Evolutionary conservation across 2,888 invertebrate genomes (phyloP).

Genomic region (Pterobdella sp.): DNA sequence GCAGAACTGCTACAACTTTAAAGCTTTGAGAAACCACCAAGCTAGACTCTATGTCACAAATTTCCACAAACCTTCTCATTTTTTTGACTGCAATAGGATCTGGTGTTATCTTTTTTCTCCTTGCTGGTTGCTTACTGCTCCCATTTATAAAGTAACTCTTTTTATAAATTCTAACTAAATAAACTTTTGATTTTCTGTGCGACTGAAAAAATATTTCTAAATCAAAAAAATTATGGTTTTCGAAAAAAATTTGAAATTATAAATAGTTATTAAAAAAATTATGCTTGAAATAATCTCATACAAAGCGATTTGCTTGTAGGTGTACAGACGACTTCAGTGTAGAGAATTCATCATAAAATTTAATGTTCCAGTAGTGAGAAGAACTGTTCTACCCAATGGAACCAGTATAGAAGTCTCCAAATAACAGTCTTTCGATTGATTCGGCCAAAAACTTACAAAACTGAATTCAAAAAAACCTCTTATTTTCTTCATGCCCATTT

Average conservation of each 20-base stretch:
- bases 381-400: conserved; percentile 33
- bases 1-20: conserved; percentile 36
- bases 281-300: too few species aligned
- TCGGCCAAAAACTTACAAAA: too few species aligned
- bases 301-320: too few species aligned
- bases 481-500: too few species aligned
- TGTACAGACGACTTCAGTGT: conserved; percentile 28
- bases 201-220: not conserved
- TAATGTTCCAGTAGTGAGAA: conserved; percentile 26
- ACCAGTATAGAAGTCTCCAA: conserved; percentile 33
- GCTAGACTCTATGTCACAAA: conserved; percentile 40
- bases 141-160: conserved; percentile 38
- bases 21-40: conserved; percentile 35
- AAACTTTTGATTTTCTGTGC: not conserved
- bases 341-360: conserved; percentile 28
- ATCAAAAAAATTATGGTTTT: too few species aligned
- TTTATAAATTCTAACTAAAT: not conserved
- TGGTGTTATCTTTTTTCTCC: conserved; percentile 38
- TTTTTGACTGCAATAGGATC: conserved; percentile 39
- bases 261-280: too few species aligned
- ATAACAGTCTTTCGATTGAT: conserved; percentile 14
- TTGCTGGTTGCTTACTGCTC: conserved; percentile 39
- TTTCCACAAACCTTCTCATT: conserved; percentile 37
- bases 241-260: too few species aligned
- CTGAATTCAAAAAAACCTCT: too few species aligned